Evolutionary conservation across 2,888 invertebrate genomes (phyloP).

Genomic region (Trissolcus brochymenae): DNA sequence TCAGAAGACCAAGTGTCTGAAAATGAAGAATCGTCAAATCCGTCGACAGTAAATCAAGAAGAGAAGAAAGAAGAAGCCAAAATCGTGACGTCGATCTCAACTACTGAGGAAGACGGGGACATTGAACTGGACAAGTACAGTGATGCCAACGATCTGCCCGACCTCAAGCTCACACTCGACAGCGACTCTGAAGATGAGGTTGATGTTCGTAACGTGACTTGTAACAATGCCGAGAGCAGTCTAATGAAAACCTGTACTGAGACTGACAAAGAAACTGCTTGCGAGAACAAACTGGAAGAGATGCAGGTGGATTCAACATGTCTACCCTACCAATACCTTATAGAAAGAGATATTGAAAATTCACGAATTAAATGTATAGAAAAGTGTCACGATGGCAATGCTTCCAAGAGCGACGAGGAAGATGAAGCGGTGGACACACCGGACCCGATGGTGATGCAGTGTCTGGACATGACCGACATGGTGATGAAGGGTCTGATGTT

Average conservation of each 20-base stretch:
- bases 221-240: not conserved
- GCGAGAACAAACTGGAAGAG: not conserved
- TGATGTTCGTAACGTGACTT: not conserved
- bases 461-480: constrained; percentile 72
- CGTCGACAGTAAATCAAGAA: too few species aligned
- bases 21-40: too few species aligned
- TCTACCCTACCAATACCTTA: constrained; percentile 70
- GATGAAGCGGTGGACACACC: constrained; percentile 15
- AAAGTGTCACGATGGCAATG: constrained; percentile 7
- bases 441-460: constrained; percentile 61
- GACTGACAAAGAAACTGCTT: not conserved
- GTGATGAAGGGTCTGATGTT: constrained; percentile 76
- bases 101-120: not conserved
- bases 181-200: not conserved
- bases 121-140: constrained; percentile 7
- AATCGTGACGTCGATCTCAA: not conserved
- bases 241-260: not conserved
- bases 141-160: not conserved
- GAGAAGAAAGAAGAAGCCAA: not conserved
- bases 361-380: constrained; percentile 51
- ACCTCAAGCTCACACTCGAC: constrained; percentile 12
- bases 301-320: constrained; percentile 59
- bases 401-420: constrained; percentile 14
- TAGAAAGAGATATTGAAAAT: constrained; percentile 69
- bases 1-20: too few species aligned